Conservation (phyloP, 2,797 vertebrate genomes). For the Tauraco hartlaubi region DNA sequence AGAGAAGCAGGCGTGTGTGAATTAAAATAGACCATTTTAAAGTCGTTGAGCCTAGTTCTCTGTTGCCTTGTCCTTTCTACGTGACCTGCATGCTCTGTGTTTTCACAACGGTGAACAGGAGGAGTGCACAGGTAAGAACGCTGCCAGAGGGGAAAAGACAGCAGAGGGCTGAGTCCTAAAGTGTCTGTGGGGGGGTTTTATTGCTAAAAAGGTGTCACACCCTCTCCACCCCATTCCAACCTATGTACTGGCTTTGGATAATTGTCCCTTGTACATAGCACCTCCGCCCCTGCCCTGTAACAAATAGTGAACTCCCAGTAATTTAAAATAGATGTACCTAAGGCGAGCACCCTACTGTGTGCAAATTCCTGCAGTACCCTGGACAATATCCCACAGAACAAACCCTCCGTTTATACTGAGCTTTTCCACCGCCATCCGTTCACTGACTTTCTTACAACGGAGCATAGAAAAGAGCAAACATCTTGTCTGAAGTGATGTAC, state of each 20-base stretch:
- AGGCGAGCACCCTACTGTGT: neutral
- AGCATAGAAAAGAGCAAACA: neutral
- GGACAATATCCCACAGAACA: neutral
- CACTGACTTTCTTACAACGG: neutral
- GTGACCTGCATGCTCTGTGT: neutral
- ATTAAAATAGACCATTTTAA: neutral
- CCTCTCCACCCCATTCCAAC: neutral
- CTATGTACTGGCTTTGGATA: neutral
- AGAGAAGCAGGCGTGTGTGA: neutral
- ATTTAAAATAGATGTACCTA: neutral
- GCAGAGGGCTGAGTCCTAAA: neutral
- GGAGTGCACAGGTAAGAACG: neutral
- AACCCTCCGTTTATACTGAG: neutral
- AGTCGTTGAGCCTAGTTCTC: neutral
- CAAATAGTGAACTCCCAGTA: neutral
- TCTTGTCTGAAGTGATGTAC: neutral
- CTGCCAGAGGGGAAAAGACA: neutral
- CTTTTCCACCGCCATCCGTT: neutral
- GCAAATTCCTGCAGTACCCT: neutral
- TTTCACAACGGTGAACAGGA: neutral
- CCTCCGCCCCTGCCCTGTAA: neutral
- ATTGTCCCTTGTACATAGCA: neutral
- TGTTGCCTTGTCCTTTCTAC: neutral
- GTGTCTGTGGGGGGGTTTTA: neutral
- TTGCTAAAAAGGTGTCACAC: neutral